phyloP scores from a whole-genome alignment of 1,140 invertebrate species.

The Drosophila novamexicana region DNA sequence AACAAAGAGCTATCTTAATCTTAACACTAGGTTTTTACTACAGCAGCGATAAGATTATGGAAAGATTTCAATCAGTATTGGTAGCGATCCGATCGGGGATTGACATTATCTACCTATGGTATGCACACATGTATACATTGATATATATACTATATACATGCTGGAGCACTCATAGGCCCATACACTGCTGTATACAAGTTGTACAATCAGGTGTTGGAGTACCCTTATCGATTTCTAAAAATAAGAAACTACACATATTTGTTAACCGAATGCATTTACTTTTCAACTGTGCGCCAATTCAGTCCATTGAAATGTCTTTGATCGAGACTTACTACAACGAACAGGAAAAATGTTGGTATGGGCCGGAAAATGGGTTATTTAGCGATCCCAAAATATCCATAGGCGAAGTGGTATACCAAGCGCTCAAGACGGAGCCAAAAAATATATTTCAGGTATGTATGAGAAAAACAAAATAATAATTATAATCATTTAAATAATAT shows the following conservation, averaged over 20 bases:
- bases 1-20: conserved; percentile 32
- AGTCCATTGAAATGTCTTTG: conserved; percentile 19
- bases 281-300: not conserved
- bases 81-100: too few species aligned
- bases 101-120: too few species aligned
- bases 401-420: conserved; percentile 10
- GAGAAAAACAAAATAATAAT: not conserved
- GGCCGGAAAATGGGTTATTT: not conserved
- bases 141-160: too few species aligned
- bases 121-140: too few species aligned
- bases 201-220: too few species aligned
- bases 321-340: conserved; percentile 25
- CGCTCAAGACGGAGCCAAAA: conserved; percentile 10
- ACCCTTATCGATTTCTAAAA: not conserved
- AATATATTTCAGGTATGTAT: conserved; percentile 13
- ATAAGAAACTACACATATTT: not conserved
- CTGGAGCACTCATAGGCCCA: too few species aligned
- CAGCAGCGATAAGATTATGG: too few species aligned
- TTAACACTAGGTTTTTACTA: not conserved
- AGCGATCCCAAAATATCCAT: not conserved
- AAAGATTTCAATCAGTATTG: too few species aligned
- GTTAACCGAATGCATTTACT: not conserved
- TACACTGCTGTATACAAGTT: too few species aligned
- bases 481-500: too few species aligned
- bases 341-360: conserved; percentile 11